Conservation (phyloP, 2,888 invertebrate species). For the Blastobasis lacticolella region DNA sequence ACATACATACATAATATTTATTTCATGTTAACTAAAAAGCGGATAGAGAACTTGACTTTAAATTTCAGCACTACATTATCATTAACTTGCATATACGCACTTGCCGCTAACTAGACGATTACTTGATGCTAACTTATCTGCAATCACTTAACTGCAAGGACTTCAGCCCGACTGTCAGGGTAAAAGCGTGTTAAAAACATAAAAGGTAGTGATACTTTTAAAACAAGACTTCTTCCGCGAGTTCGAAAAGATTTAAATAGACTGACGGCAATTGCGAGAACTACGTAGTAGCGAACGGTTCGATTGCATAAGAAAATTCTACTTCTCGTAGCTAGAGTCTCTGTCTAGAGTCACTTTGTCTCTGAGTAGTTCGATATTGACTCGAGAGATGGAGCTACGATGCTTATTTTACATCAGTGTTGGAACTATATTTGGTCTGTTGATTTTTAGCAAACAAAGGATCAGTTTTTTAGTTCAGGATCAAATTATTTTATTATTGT, state of each 20-base stretch:
- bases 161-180: too few relatives aligned
- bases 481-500: neutral
- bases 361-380: too few relatives aligned
- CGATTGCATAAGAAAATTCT: neutral
- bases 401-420: too few relatives aligned
- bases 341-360: too few relatives aligned
- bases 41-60: neutral
- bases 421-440: too few relatives aligned
- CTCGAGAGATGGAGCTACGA: too few relatives aligned
- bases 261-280: neutral
- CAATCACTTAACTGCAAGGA: too few relatives aligned
- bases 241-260: neutral
- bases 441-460: too few relatives aligned
- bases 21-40: neutral
- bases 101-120: too few relatives aligned
- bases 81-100: too few relatives aligned
- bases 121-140: too few relatives aligned
- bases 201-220: conserved; percentile 27
- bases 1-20: too few relatives aligned
- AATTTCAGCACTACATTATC: neutral
- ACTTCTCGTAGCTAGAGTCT: neutral
- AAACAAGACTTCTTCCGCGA: neutral
- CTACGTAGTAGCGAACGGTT: neutral
- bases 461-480: neutral
- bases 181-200: neutral